Percentiles rank a stretch among this genome's conserved stretches.
Evolutionary conservation across 1,140 invertebrate species (phyloP).

Genomic region (Panagrolaimus sp.): DNA sequence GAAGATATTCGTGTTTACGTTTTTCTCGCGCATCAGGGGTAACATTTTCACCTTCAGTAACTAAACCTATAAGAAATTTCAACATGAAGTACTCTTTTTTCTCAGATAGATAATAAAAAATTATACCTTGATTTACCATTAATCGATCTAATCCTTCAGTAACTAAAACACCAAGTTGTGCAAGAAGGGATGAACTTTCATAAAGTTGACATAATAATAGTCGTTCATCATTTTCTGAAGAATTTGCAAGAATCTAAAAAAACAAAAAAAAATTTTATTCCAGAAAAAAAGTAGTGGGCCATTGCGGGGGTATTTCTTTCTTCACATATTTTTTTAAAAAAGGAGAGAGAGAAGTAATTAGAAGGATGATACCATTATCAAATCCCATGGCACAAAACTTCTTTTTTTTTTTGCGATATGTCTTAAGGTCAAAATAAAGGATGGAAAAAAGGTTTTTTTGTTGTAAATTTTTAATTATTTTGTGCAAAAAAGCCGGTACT

Average conservation of each 20-base stretch:
- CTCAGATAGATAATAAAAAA: slow-evolving; percentile 15
- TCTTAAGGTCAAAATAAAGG: not conserved
- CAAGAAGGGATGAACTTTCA: slow-evolving; percentile 46
- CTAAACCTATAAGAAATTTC: slow-evolving; percentile 21
- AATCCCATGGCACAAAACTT: slow-evolving; percentile 2
- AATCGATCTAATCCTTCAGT: slow-evolving; percentile 53
- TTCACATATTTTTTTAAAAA: not conserved
- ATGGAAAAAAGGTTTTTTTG: slow-evolving; percentile 1
- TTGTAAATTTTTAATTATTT: slow-evolving; percentile 7
- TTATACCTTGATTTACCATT: slow-evolving; percentile 49
- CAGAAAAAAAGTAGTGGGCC: too few species aligned
- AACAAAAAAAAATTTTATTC: too few species aligned
- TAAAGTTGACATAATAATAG: slow-evolving; percentile 52
- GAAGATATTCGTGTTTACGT: slow-evolving; percentile 55
- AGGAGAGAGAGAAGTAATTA: not conserved
- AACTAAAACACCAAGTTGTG: slow-evolving; percentile 52
- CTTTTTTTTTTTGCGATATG: not conserved
- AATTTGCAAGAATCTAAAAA: not conserved
- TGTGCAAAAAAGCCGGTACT: not conserved
- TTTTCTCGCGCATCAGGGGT: slow-evolving; percentile 35
- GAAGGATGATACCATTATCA: not conserved
- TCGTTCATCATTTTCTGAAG: slow-evolving; percentile 38
- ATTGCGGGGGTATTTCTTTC: too few species aligned
- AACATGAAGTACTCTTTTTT: slow-evolving; percentile 19
- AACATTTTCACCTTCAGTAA: slow-evolving; percentile 14